Conservation (phyloP, 1,140 invertebrate species). For the Drosophila parabipectinata region DNA sequence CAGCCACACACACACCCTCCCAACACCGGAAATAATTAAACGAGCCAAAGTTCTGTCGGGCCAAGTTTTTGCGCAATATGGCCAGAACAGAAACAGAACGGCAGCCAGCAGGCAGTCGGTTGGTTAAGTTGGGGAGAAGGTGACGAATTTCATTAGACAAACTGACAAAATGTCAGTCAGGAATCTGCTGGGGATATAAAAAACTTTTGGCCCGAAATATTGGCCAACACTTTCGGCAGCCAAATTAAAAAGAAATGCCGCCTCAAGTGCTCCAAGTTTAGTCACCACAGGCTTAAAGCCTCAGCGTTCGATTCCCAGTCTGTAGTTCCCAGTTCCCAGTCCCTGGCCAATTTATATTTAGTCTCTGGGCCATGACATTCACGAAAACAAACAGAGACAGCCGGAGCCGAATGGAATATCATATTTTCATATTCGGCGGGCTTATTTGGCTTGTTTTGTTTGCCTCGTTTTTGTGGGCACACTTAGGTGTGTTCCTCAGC, state of each 20-base stretch:
- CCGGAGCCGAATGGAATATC: slow-evolving; percentile 47
- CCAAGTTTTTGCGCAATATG: slow-evolving; percentile 52
- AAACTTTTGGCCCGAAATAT: slow-evolving; percentile 64
- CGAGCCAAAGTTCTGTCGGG: slow-evolving; percentile 44
- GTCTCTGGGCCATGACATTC: slow-evolving; percentile 43
- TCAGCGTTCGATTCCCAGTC: neutral
- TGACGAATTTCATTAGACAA: slow-evolving; percentile 75
- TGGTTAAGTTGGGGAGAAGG: slow-evolving; percentile 15
- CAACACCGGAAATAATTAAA: slow-evolving; percentile 66
- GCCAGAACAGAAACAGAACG: slow-evolving; percentile 1
- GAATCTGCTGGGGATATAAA: slow-evolving; percentile 73
- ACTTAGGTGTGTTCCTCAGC: slow-evolving; percentile 56
- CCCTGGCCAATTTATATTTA: slow-evolving; percentile 53
- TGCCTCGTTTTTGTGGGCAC: slow-evolving; percentile 42
- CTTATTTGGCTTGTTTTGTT: slow-evolving; percentile 54
- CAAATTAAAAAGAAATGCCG: slow-evolving; percentile 59
- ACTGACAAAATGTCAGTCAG: slow-evolving; percentile 23
- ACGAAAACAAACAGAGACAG: slow-evolving; percentile 61
- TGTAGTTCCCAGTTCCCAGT: neutral
- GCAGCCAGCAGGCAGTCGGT: neutral
- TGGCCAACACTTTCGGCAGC: slow-evolving; percentile 56
- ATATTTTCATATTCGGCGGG: slow-evolving; percentile 57
- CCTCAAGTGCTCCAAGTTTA: slow-evolving; percentile 29
- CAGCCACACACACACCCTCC: slow-evolving; percentile 30
- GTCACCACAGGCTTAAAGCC: slow-evolving; percentile 42